phyloP scores from a whole-genome alignment of 2,888 invertebrate genomes.

The Lamellibrachia satsuma region DNA sequence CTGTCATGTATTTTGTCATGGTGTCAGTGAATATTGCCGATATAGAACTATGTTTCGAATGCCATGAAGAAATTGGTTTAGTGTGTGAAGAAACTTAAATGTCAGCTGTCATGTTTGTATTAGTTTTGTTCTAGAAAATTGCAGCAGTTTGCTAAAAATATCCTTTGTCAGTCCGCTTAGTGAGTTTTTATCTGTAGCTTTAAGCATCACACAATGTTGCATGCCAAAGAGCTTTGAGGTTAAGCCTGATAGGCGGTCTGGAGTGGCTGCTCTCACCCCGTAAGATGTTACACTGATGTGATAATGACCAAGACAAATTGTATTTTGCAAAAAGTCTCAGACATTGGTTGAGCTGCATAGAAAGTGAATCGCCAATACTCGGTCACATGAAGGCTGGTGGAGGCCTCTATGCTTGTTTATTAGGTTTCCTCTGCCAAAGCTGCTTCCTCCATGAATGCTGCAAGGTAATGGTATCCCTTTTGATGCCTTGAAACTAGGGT shows the following conservation, averaged over 20 bases:
- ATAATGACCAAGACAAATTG: neutral
- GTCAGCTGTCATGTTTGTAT: neutral
- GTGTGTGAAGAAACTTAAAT: too few relatives aligned
- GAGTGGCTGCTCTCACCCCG: neutral
- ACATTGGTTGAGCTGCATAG: constrained; percentile 1
- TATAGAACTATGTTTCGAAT: too few relatives aligned
- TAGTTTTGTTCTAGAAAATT: neutral
- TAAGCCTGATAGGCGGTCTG: neutral
- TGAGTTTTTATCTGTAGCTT: neutral
- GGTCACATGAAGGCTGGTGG: neutral
- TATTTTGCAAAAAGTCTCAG: neutral
- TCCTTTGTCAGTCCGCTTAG: neutral
- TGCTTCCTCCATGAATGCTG: neutral
- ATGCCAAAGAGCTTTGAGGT: neutral
- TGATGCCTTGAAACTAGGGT: neutral
- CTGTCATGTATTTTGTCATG: too few relatives aligned
- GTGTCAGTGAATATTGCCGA: too few relatives aligned
- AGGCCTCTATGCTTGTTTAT: neutral
- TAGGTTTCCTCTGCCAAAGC: neutral
- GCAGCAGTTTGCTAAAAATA: neutral
- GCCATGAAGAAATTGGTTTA: too few relatives aligned
- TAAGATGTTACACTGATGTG: neutral
- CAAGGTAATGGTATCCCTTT: neutral
- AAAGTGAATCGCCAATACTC: neutral
- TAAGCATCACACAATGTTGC: neutral